Conservation (phyloP, 2,113 vertebrate species). For the Rhinolophus sinicus region DNA sequence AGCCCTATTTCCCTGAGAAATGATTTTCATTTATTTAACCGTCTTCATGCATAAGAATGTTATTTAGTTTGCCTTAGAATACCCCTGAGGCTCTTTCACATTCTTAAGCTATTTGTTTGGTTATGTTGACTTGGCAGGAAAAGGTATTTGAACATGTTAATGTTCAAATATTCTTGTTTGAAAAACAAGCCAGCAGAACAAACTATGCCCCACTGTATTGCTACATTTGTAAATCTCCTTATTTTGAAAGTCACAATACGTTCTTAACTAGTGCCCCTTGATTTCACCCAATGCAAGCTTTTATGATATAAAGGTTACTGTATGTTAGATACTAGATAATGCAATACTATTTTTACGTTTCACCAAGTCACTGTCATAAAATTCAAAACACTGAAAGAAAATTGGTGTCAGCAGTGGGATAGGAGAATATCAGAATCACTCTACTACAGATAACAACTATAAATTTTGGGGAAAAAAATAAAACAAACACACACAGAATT, state of each 20-base stretch:
- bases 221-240: conserved; percentile 54
- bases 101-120: conserved; percentile 79
- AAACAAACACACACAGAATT: not conserved
- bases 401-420: not conserved
- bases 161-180: conserved; percentile 70
- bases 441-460: not conserved
- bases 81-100: conserved; percentile 55
- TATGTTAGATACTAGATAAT: conserved; percentile 24
- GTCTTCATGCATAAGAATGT: conserved; percentile 21
- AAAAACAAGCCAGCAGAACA: conserved; percentile 68
- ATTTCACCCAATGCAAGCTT: conserved; percentile 5
- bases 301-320: conserved; percentile 39
- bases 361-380: not conserved
- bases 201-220: conserved; percentile 31
- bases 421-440: not conserved
- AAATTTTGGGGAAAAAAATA: not conserved
- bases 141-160: conserved; percentile 69
- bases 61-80: conserved; percentile 63
- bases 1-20: conserved; percentile 5
- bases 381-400: conserved; percentile 36
- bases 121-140: conserved; percentile 72
- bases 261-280: conserved; percentile 2
- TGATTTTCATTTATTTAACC: conserved; percentile 61
- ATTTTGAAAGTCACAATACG: conserved; percentile 62
- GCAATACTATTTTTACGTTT: not conserved